Conservation (phyloP, 2,888 invertebrate genomes). For the Dryobota labecula region DNA sequence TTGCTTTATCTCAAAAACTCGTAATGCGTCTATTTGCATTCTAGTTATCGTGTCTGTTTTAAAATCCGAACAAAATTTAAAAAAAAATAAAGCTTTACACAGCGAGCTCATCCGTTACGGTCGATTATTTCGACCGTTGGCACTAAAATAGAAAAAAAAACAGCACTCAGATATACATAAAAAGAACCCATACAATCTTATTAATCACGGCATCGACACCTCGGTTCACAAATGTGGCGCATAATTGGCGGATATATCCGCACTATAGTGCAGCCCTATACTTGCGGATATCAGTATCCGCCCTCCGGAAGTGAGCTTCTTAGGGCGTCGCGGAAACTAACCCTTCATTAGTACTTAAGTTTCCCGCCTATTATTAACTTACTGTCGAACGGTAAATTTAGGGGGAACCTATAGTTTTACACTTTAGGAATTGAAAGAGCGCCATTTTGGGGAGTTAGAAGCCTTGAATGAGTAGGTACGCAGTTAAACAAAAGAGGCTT, state of each 20-base stretch:
- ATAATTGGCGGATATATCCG: constrained; percentile 24
- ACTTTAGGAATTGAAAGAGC: no score
- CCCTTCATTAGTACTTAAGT: constrained; percentile 42
- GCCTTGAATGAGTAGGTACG: no score
- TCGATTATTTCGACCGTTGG: constrained; percentile 1
- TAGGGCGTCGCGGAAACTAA: constrained; percentile 53
- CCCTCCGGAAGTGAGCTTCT: constrained; percentile 54
- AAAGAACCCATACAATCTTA: background rate
- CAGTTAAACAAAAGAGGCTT: no score
- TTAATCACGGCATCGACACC: background rate
- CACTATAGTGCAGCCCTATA: constrained; percentile 26
- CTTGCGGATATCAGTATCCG: constrained; percentile 44
- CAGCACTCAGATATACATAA: background rate
- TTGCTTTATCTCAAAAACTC: background rate
- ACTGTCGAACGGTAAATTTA: background rate
- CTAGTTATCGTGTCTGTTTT: background rate
- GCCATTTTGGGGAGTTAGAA: no score
- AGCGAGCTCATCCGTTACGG: background rate
- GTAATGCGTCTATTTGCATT: background rate
- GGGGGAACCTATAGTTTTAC: background rate
- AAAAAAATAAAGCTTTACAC: background rate
- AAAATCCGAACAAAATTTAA: background rate
- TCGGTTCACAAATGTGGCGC: background rate
- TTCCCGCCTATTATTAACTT: constrained; percentile 37
- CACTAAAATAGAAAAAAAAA: background rate